These are phyloP conservation scores for Zootermopsis nevadensis DNA, from an alignment of 2,888 invertebrate species.

Conservation along the genomic window DNA sequence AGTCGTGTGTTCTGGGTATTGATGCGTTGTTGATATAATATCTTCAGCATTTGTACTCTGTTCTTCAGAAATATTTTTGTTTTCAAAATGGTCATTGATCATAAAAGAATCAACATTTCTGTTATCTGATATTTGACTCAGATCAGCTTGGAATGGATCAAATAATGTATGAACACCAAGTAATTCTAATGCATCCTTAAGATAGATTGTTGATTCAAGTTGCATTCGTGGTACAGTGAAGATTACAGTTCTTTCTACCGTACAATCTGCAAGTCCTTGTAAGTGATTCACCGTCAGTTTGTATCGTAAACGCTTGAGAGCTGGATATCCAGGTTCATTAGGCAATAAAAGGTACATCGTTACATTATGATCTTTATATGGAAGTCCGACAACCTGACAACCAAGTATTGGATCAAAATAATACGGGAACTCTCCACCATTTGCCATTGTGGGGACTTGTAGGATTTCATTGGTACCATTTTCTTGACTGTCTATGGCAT, in stretches of 20 bases:
- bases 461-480: slow-evolving; percentile 31
- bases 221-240: slow-evolving; percentile 70
- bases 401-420: slow-evolving; percentile 66
- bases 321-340: slow-evolving; percentile 63
- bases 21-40: background rate
- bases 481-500: slow-evolving; percentile 59
- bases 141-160: slow-evolving; percentile 70
- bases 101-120: background rate
- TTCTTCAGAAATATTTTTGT: background rate
- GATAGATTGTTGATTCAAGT: slow-evolving; percentile 69
- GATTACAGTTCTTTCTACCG: slow-evolving; percentile 66
- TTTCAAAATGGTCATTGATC: background rate
- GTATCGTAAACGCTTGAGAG: slow-evolving; percentile 65
- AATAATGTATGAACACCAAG: slow-evolving; percentile 76
- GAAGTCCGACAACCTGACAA: slow-evolving; percentile 74
- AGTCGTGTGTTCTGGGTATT: background rate
- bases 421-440: slow-evolving; percentile 71
- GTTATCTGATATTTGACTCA: slow-evolving; percentile 70
- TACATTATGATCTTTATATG: slow-evolving; percentile 73
- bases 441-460: slow-evolving; percentile 68
- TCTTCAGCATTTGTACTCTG: background rate
- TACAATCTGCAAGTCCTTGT: slow-evolving; percentile 65
- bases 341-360: slow-evolving; percentile 77
- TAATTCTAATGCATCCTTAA: slow-evolving; percentile 68
- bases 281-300: slow-evolving; percentile 66